A percentile compares a stretch with the other conserved stretches of the same genome.
These are phyloP conservation scores for Kradibia gibbosae DNA, from an alignment of 1,140 invertebrate genomes.

Conservation along the genomic window DNA sequence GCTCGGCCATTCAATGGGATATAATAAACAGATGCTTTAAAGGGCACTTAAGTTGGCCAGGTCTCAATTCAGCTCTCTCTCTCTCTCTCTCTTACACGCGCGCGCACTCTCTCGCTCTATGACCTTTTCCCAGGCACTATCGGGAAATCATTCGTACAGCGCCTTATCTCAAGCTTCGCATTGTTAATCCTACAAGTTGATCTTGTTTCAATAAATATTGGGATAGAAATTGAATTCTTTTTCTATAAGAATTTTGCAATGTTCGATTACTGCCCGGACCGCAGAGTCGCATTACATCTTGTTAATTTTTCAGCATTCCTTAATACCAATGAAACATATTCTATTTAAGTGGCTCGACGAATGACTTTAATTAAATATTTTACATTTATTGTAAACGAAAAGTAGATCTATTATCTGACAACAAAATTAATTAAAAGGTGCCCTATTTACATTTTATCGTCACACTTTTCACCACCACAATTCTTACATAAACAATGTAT, in stretches of 20 bases:
- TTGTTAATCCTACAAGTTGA: background rate
- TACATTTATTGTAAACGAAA: background rate
- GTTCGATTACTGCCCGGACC: background rate
- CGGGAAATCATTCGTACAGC: background rate
- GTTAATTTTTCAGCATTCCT: too few relatives aligned
- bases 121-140: background rate
- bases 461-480: too few relatives aligned
- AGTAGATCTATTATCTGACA: background rate
- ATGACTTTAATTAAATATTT: background rate
- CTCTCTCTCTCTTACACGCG: too few relatives aligned
- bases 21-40: background rate
- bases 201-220: background rate
- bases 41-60: too few relatives aligned
- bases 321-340: too few relatives aligned
- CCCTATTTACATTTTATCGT: too few relatives aligned
- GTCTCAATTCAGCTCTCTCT: too few relatives aligned
- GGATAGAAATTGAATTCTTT: background rate
- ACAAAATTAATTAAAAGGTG: too few relatives aligned
- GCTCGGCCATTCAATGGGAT: background rate
- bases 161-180: background rate
- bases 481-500: too few relatives aligned
- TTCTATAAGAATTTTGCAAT: background rate
- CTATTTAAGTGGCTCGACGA: background rate
- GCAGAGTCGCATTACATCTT: too few relatives aligned
- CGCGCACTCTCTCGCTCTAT: too few relatives aligned